phyloP scores from a whole-genome alignment of 2,888 invertebrate genomes.

The Patella ulyssiponensis region DNA sequence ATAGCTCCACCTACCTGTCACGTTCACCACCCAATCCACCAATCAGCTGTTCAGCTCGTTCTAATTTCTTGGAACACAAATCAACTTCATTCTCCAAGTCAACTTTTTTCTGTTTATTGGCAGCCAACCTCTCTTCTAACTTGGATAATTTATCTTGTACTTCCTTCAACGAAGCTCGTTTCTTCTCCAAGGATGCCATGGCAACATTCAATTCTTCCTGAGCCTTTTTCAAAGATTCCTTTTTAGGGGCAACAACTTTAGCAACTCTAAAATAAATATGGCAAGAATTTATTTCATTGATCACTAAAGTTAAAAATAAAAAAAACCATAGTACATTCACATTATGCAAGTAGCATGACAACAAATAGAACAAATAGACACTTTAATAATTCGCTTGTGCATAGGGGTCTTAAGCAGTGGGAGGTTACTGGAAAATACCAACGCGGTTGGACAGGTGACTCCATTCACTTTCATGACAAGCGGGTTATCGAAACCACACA shows the following conservation, averaged over 20 bases:
- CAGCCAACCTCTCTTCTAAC: slow-evolving; percentile 70
- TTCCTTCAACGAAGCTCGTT: slow-evolving; percentile 70
- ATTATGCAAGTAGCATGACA: no score
- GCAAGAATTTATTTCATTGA: neutral
- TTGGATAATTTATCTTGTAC: slow-evolving; percentile 72
- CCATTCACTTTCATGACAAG: no score
- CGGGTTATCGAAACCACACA: no score
- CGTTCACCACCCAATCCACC: slow-evolving; percentile 73
- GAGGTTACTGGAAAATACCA: no score
- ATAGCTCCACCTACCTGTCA: slow-evolving; percentile 57
- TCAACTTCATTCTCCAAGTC: slow-evolving; percentile 73
- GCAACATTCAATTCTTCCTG: slow-evolving; percentile 70
- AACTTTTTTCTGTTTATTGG: slow-evolving; percentile 71
- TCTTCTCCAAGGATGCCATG: slow-evolving; percentile 70
- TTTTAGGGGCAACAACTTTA: slow-evolving; percentile 74
- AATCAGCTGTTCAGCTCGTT: slow-evolving; percentile 72
- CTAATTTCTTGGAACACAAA: slow-evolving; percentile 72
- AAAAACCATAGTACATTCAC: no score
- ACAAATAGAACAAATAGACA: no score
- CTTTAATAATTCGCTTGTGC: no score
- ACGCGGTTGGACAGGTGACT: no score
- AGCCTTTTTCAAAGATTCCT: slow-evolving; percentile 71
- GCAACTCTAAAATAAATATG: slow-evolving; percentile 63
- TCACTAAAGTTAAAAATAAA: no score
- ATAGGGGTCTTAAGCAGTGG: no score